phyloP scores from a whole-genome alignment of 2,797 vertebrate genomes.

The Craterocephalus amniculus region DNA sequence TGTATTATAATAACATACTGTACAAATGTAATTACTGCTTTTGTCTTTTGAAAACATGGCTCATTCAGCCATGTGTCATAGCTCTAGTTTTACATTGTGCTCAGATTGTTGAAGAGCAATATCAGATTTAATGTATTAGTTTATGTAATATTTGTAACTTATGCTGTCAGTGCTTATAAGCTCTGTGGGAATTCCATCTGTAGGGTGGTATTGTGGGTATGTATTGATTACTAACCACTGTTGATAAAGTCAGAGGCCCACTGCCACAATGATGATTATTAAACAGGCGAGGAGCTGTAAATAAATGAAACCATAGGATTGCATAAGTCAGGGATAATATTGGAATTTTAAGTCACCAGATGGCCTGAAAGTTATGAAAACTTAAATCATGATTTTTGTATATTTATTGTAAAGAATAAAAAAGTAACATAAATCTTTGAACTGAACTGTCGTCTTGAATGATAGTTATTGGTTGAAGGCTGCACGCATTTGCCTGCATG shows the following conservation, averaged over 20 bases:
- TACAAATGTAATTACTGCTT: slow-evolving; percentile 24
- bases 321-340: slow-evolving; percentile 5
- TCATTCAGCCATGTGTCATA: background rate
- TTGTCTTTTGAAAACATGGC: slow-evolving; percentile 18
- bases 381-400: background rate
- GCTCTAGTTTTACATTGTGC: slow-evolving; percentile 11
- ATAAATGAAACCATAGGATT: slow-evolving; percentile 20
- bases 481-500: no score
- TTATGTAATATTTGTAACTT: slow-evolving; percentile 5
- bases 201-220: background rate
- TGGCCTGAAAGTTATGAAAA: no score
- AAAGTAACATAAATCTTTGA: background rate
- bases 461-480: background rate
- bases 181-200: slow-evolving; percentile 4
- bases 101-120: slow-evolving; percentile 20
- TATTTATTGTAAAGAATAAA: background rate
- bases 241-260: background rate
- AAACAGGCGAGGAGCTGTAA: slow-evolving; percentile 6
- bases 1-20: slow-evolving; percentile 28
- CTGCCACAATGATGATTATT: background rate
- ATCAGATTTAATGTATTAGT: slow-evolving; percentile 20
- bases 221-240: slow-evolving; percentile 2
- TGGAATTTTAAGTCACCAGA: background rate
- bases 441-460: background rate
- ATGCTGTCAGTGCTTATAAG: slow-evolving; percentile 14